Conservation (phyloP, 2,113 vertebrate species). For the Hipposideros armiger region DNA sequence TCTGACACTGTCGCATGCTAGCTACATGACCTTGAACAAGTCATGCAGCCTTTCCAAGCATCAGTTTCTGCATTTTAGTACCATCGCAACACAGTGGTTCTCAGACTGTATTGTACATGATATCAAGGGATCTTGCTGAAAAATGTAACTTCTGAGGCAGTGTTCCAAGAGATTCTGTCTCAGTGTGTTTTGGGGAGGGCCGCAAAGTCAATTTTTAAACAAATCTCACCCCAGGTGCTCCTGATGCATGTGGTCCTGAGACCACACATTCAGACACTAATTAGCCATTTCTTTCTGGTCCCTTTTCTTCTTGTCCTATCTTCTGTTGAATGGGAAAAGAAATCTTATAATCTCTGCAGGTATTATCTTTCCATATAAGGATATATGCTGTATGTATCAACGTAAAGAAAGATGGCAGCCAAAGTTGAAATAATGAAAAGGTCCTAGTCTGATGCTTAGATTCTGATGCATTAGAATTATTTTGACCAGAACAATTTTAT, state of each 20-base stretch:
- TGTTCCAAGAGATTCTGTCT: not conserved
- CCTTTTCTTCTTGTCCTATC: not conserved
- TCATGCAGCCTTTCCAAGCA: not conserved
- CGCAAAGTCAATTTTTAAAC: not conserved
- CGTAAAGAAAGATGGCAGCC: not conserved
- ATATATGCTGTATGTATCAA: not conserved
- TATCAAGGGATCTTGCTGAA: not conserved
- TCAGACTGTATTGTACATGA: not conserved
- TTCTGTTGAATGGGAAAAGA: conserved; percentile 31
- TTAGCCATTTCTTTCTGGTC: not conserved
- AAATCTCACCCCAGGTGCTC: not conserved
- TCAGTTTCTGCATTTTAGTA: not conserved
- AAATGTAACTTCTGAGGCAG: not conserved
- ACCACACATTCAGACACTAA: not conserved
- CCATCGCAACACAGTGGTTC: not conserved
- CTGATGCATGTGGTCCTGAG: not conserved
- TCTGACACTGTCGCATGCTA: not conserved
- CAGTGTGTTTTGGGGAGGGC: not conserved
- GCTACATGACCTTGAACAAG: not conserved
- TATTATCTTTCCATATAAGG: not conserved
- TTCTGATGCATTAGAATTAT: not conserved
- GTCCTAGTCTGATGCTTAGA: not conserved
- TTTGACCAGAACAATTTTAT: not conserved
- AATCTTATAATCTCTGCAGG: not conserved
- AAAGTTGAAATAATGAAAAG: conserved; percentile 23